phyloP scores from a whole-genome alignment of 2,888 invertebrate genomes.

The Calameuta pallipes region DNA sequence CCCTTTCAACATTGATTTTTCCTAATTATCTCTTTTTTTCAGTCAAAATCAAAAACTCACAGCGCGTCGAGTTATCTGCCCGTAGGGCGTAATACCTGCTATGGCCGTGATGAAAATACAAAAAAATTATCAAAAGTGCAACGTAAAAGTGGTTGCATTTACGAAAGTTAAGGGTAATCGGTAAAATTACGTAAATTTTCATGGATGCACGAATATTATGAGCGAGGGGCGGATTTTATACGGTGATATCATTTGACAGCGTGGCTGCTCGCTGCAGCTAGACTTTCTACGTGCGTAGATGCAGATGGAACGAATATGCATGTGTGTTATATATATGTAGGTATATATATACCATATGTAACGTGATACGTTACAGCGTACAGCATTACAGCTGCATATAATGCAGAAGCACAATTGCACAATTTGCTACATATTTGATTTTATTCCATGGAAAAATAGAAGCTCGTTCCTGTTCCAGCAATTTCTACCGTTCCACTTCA shows the following conservation, averaged over 20 bases:
- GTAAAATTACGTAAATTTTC: constrained; percentile 22
- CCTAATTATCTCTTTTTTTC: background rate
- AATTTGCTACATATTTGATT: constrained; percentile 38
- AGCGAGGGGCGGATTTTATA: constrained; percentile 35
- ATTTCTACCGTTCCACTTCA: constrained; percentile 9
- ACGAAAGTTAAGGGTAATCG: background rate
- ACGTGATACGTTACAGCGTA: background rate
- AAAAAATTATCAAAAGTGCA: background rate
- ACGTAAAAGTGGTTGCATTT: background rate
- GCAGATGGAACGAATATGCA: constrained; percentile 11
- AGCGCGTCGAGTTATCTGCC: background rate
- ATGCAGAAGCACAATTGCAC: constrained; percentile 20
- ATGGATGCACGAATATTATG: constrained; percentile 18
- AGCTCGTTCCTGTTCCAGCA: constrained; percentile 26
- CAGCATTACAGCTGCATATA: background rate
- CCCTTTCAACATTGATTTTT: background rate
- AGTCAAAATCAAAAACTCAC: background rate
- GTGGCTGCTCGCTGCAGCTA: constrained; percentile 3
- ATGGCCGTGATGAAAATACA: background rate
- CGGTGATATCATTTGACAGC: constrained; percentile 39
- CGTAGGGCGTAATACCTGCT: background rate
- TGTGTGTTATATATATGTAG: background rate
- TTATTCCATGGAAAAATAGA: constrained; percentile 29
- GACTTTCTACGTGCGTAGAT: constrained; percentile 28
- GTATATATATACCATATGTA: background rate